Percentiles rank a stretch among this genome's conserved stretches.
Evolutionary conservation across 2,797 vertebrate genomes (phyloP).

Genomic region (Danio choprae): DNA sequence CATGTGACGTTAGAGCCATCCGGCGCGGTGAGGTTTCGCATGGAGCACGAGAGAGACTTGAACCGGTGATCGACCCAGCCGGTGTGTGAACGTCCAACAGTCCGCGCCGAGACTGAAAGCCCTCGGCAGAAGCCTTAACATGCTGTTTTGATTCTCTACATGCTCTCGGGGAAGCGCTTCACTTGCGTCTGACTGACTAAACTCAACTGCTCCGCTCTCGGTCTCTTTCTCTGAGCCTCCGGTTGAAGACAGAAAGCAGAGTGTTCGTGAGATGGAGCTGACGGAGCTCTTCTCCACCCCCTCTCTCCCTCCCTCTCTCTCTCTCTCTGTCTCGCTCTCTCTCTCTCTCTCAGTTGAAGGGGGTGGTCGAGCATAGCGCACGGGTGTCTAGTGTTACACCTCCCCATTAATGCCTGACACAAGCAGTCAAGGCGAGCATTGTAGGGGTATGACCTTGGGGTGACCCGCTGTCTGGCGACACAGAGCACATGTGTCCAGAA

Average conservation of each 20-base stretch:
- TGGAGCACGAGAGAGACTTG: slow-evolving; percentile 74
- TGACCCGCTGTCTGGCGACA: slow-evolving; percentile 64
- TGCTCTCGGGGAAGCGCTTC: slow-evolving; percentile 24
- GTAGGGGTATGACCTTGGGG: slow-evolving; percentile 63
- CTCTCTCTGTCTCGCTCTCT: slow-evolving; percentile 52
- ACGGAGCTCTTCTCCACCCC: slow-evolving; percentile 58
- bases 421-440: slow-evolving; percentile 60
- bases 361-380: slow-evolving; percentile 28
- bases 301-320: slow-evolving; percentile 59
- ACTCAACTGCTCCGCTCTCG: slow-evolving; percentile 45
- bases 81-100: slow-evolving; percentile 73
- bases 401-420: slow-evolving; percentile 57
- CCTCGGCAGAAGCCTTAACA: slow-evolving; percentile 64
- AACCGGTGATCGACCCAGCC: slow-evolving; percentile 73
- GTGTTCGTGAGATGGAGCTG: slow-evolving; percentile 58
- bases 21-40: slow-evolving; percentile 84
- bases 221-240: slow-evolving; percentile 53
- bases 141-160: slow-evolving; percentile 52
- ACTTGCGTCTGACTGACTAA: slow-evolving; percentile 34
- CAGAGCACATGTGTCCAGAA: slow-evolving; percentile 54
- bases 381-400: slow-evolving; percentile 58
- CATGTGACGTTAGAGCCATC: slow-evolving; percentile 85
- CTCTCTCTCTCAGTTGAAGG: slow-evolving; percentile 7
- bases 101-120: slow-evolving; percentile 62
- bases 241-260: slow-evolving; percentile 68